Percentiles rank a stretch among this genome's conserved stretches.
phyloP scores from a whole-genome alignment of 2,888 invertebrate genomes.

The Drosophila mimetica region DNA sequence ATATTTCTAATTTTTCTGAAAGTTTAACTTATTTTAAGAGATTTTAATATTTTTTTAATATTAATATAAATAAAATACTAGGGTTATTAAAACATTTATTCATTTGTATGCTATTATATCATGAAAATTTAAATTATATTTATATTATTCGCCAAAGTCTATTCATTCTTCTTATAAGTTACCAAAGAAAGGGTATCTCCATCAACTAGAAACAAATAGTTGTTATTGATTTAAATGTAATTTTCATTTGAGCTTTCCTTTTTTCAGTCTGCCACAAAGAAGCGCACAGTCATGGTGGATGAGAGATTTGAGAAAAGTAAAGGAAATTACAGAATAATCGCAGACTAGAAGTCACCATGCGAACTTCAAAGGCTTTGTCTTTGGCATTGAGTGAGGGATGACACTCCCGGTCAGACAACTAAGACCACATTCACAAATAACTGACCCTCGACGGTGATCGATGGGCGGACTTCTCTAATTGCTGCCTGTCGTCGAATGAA shows the following conservation, averaged over 20 bases:
- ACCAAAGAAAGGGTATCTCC: conserved; percentile 1
- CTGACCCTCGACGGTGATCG: conserved; percentile 56
- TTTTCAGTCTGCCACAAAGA: conserved; percentile 21
- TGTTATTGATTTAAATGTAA: conserved; percentile 34
- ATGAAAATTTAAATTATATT: neutral
- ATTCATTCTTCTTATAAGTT: too few species aligned
- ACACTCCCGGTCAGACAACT: conserved; percentile 10
- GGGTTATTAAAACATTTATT: too few species aligned
- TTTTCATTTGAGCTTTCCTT: conserved; percentile 18
- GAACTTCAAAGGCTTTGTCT: conserved; percentile 52
- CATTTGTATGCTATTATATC: neutral
- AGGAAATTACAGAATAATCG: conserved; percentile 43
- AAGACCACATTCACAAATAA: conserved; percentile 18
- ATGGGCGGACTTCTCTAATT: conserved; percentile 54
- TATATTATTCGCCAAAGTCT: neutral
- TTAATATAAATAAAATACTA: too few species aligned
- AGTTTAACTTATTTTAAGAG: too few species aligned
- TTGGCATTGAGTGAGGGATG: neutral
- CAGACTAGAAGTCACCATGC: conserved; percentile 33
- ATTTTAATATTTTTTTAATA: too few species aligned
- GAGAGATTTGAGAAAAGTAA: conserved; percentile 3
- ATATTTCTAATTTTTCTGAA: too few species aligned
- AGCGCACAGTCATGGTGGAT: conserved; percentile 15
- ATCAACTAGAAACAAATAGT: conserved; percentile 10
- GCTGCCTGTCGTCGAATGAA: conserved; percentile 55